Base-by-base conservation (phyloP, 2,888 invertebrate species). In the Ormyrus pomaceus region DNA sequence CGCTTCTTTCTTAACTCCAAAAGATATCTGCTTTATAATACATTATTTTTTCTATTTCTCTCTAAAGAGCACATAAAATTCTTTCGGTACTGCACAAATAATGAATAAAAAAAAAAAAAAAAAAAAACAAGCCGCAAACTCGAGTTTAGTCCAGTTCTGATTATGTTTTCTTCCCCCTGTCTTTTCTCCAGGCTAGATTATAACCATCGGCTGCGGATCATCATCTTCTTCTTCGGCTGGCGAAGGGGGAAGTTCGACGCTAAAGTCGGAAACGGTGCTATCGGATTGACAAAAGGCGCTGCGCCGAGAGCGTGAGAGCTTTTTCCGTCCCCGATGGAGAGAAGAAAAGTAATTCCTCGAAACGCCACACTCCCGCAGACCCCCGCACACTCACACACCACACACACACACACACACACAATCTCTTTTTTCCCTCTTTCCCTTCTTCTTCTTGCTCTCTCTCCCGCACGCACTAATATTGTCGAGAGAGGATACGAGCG, bases 231-330 rank as follows among this genome's bases (percentile, higher is more conserved):
- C 65, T 13, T 48, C 71, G 34, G 50, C 55, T 45, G 59, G 6
- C 46, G 59, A 71, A 61, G 71, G 71, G 64, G 13, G 48, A 55
- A 75, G 65, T 55, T 45, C 68, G 56, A 69, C 69, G 53, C 50
- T 62, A 50, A 62, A 13, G 62, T 62, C 69, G 72, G 66, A 46
- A 46, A 61, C 34, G 19, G 19, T 19, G 80, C 73, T 80, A 56
- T 80, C 77, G 58, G 72, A 72, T 80, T 62, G 72, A 76, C 80
- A 76, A 80, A 80, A 80, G 80, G 46, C 75, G 46, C 71, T 56
- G 65, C 69, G 74, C 79, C 13, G 69, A 55, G 61, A 68, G 68
- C 8, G 55, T 9, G 53, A 51, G 55, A 69, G 50, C 66, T 75
- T 61, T 79, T 75, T 53, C 75, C 62, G 58, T 71, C 56, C 55